Conservation (phyloP, 2,888 invertebrate genomes). For the Prionchulus punctatus region DNA sequence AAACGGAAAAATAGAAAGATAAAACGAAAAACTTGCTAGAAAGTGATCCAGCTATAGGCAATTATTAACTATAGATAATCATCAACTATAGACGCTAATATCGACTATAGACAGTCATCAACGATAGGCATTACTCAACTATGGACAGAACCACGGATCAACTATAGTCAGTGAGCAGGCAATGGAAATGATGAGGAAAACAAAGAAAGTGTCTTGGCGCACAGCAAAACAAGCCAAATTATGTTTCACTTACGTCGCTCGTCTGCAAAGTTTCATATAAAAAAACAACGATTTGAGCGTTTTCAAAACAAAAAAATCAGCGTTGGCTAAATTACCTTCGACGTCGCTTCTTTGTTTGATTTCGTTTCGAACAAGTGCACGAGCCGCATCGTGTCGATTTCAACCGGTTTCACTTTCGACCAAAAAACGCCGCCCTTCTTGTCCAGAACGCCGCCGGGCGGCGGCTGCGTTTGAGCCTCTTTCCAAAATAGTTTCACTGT, state of each 20-base stretch:
- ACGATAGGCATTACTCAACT: no score
- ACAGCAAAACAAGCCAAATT: background rate
- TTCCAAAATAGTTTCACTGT: constrained; percentile 97
- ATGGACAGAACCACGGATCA: no score
- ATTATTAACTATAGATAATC: no score
- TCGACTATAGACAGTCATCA: no score
- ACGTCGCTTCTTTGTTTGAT: constrained; percentile 78
- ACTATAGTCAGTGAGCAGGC: no score
- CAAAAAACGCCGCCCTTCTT: constrained; percentile 48
- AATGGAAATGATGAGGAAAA: no score
- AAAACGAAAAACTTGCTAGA: no score
- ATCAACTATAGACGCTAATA: no score
- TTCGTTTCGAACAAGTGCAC: constrained; percentile 93
- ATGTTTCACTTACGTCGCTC: background rate
- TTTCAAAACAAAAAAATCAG: background rate
- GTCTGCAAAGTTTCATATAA: background rate
- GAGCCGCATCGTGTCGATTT: constrained; percentile 73
- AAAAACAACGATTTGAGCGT: background rate
- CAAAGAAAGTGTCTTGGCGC: no score
- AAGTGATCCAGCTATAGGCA: no score
- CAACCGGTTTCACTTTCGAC: constrained; percentile 69
- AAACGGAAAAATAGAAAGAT: no score
- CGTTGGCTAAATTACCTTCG: no score
- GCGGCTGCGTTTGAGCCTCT: constrained; percentile 43
- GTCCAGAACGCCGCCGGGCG: constrained; percentile 23